Evolutionary conservation across 2,888 invertebrate genomes (phyloP), one percentile per base, ranked within the genome.

Genomic region (Xestobium rufovillosum): DNA sequence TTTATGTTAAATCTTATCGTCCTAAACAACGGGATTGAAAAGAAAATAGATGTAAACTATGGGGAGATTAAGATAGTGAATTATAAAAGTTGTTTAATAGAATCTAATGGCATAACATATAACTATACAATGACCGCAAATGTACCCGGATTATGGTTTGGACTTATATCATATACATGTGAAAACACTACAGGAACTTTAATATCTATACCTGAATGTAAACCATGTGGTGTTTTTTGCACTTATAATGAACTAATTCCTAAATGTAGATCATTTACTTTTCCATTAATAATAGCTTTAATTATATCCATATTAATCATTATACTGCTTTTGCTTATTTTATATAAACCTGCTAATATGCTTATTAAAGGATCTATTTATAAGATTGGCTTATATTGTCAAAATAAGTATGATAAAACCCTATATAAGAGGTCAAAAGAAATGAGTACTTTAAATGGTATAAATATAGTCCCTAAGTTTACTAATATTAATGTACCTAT

Each of bases 101-200:
- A 19, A 19, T 19, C 23, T 8, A 19, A 19, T 19, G 23, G 23
- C 6, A n/a, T 19, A 6, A 19, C 23, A 19, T 19, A 19, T n/a
- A 19, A 19, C n/a, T 19, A 19, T n/a, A 19, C 23, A 19, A 8
- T 19, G 6, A n/a, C 6, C n/a, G 23, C 6, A 8, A n/a, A 8
- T 19, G n/a, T 19, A 19, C 23, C 23, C n/a, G 23, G 23, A 19
- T n/a, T 19, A 19, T 19, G 23, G 23, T 19, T 19, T 19, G 23
- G 23, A n/a, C n/a, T 19, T 8, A 19, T 19, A 19, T 8, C 6
- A 6, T 19, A 19, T 19, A n/a, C n/a, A 8, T 19, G 23, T 19
- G 23, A 19, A 8, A 19, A 19, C n/a, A n/a, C n/a, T n/a, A 19
- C 6, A 19, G 23, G 23, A n/a, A 19, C 23, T n/a, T 19, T 19